Percentiles rank a stretch among this genome's conserved stretches.
Conservation (phyloP, 2,113 vertebrate genomes). For the Hypanus sabinus region DNA sequence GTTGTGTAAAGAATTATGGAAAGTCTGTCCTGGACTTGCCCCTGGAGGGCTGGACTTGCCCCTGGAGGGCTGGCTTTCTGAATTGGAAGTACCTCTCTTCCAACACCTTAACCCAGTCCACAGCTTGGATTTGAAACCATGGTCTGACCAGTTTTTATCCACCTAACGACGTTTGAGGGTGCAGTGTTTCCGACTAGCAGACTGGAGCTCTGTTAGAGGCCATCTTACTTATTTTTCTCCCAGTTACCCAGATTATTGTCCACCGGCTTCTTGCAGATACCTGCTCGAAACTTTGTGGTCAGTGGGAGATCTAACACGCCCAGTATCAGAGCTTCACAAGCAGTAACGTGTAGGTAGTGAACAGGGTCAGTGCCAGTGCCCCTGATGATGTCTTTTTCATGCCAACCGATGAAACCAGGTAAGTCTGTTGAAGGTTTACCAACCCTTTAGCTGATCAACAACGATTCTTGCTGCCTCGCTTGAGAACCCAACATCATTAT, state of each 20-base stretch:
- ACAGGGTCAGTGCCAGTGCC: conserved; percentile 86
- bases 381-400: conserved; percentile 65
- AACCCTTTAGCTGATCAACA: neutral
- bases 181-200: neutral
- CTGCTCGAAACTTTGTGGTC: conserved; percentile 81
- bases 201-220: neutral
- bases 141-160: neutral
- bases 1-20: neutral
- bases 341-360: conserved; percentile 84
- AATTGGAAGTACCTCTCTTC: neutral
- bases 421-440: conserved; percentile 36
- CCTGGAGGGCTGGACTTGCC: neutral
- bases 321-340: conserved; percentile 76
- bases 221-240: conserved; percentile 37
- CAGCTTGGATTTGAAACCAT: conserved; percentile 17
- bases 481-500: neutral
- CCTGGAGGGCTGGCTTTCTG: neutral
- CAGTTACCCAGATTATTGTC: conserved; percentile 40
- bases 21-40: neutral
- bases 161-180: neutral
- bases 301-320: conserved; percentile 89
- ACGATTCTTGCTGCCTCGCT: neutral
- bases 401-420: conserved; percentile 72
- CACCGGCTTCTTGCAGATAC: conserved; percentile 61
- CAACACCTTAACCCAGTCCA: neutral